Base-by-base conservation (phyloP, 2,113 vertebrate species). In the Heloderma charlesbogerti region DNA sequence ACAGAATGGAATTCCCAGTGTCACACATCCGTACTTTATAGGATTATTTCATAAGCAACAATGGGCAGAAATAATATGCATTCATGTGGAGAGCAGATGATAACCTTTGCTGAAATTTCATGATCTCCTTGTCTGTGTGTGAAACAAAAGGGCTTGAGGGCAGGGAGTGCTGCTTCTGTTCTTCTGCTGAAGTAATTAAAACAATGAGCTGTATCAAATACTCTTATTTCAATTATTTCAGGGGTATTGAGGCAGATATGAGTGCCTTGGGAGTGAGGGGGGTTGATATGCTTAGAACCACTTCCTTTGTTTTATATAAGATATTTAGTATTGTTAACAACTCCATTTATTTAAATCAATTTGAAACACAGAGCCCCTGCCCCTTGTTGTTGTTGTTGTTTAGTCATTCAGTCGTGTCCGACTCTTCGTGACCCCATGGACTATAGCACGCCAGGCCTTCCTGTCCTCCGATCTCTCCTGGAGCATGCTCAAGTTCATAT, bases 111-210 rank as follows among this genome's bases (percentile, higher is more conserved):
- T 85, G 75, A 80, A 84, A 67, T 71, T 1, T 88, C 78, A 78
- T 45, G 37, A 88, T 45, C 25, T 37, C 25, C 29, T 63, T 66
- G 67, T 78, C 54, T 34, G 54, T 34, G 29, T 63, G 43, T 88
- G 57, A 51, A 71, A 78, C 87, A 92, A 81, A 91, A n/a, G 0
- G 84, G 82, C 29, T 90, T 37, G 34, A 90, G 79, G 40, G 37
- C 88, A 89, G 37, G 31, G 91, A 79, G 29, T 51, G 34, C 18
- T 8, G 6, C 86, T 92, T 94, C 92, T 1, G 7, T 20, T 93
- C 72, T 92, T 93, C 48, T 37, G 27, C 27, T 89, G 57, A 4
- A 93, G 2, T 85, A 91, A 51, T 86, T 93, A 81, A 67, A 89
- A 27, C 0, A 57, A 22, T 72, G n/a, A 12, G 92, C 87, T 89